Evolutionary conservation across 2,888 invertebrate genomes (phyloP).

Genomic region (Aphodius granarius): DNA sequence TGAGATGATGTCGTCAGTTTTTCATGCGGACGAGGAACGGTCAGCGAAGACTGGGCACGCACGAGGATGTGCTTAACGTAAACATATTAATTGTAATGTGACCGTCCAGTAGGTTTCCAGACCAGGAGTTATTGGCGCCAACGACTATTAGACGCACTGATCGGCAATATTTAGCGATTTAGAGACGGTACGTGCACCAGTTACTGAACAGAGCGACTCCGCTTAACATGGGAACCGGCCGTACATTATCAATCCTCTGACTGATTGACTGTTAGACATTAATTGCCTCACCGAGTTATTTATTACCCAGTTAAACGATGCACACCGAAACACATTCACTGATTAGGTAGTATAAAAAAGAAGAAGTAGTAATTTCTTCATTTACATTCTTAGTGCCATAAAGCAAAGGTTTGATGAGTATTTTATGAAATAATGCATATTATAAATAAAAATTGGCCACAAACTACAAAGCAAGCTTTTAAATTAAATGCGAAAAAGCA

Average conservation of each 20-base stretch:
- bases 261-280: conserved; percentile 23
- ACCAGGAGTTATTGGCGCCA: conserved; percentile 32
- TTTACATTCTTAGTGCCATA: background rate
- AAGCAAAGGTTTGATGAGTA: background rate
- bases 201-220: conserved; percentile 12
- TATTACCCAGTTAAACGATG: conserved; percentile 15
- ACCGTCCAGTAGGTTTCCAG: conserved; percentile 31
- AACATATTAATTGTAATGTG: conserved; percentile 31
- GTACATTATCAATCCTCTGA: conserved; percentile 21
- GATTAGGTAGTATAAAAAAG: background rate
- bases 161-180: conserved; percentile 20
- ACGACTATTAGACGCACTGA: conserved; percentile 27
- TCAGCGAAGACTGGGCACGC: background rate
- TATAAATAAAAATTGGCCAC: background rate
- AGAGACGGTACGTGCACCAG: conserved; percentile 17
- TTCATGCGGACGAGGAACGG: conserved; percentile 9
- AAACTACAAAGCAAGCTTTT: no score
- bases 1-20: conserved; percentile 1
- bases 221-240: conserved; percentile 22
- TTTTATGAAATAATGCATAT: background rate
- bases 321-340: background rate
- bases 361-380: background rate
- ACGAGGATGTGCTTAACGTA: conserved; percentile 16
- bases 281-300: conserved; percentile 14
- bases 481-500: no score